Evolutionary conservation across 2,888 invertebrate genomes (phyloP).

Genomic region (Bibio marci): DNA sequence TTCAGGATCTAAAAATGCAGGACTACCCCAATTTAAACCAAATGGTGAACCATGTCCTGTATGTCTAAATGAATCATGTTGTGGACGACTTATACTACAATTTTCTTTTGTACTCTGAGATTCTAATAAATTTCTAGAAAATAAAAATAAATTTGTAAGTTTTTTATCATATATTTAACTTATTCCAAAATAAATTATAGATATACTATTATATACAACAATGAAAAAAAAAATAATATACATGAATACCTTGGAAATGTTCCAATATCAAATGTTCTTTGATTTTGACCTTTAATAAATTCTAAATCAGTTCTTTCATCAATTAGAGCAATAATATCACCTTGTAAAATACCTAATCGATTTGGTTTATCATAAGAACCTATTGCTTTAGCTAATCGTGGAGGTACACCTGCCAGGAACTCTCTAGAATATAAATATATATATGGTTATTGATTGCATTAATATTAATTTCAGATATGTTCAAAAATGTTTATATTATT

Average conservation of each 20-base stretch:
- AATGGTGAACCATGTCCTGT: slow-evolving; percentile 57
- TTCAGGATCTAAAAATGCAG: slow-evolving; percentile 59
- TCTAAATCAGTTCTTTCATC: slow-evolving; percentile 78
- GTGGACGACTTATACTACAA: slow-evolving; percentile 52
- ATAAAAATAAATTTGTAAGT: background rate
- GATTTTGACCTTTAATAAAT: slow-evolving; percentile 94
- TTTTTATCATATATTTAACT: too few species aligned
- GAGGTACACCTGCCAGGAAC: slow-evolving; percentile 48
- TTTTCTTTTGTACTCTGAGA: slow-evolving; percentile 43
- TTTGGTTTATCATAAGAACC: slow-evolving; percentile 51
- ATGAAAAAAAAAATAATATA: too few species aligned
- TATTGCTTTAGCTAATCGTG: slow-evolving; percentile 47
- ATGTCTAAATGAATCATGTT: slow-evolving; percentile 69
- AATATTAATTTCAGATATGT: too few species aligned
- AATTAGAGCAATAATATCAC: slow-evolving; percentile 74
- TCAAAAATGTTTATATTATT: too few species aligned
- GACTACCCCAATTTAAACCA: slow-evolving; percentile 73
- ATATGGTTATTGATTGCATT: too few species aligned
- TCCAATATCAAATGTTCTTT: slow-evolving; percentile 74
- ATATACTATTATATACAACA: too few species aligned
- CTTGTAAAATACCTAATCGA: slow-evolving; percentile 59
- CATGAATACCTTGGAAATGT: slow-evolving; percentile 55
- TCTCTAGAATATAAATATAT: too few species aligned
- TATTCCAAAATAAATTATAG: too few species aligned
- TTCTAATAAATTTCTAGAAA: slow-evolving; percentile 40